Conservation (phyloP, 2,888 invertebrate genomes). For the Cheilosia variabilis region DNA sequence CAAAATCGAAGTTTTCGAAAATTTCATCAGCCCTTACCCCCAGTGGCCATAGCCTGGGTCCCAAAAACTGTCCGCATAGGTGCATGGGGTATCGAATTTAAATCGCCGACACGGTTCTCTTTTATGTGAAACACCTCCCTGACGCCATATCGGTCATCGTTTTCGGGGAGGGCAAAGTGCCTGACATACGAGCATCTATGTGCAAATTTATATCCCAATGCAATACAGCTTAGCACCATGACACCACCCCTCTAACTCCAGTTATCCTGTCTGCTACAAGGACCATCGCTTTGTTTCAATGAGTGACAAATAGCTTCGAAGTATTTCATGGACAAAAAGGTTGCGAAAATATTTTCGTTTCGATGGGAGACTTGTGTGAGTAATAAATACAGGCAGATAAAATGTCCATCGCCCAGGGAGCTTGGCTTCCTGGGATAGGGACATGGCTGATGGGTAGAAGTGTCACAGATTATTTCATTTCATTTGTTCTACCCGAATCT, state of each 20-base stretch:
- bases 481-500: conserved; percentile 43
- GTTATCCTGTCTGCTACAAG: conserved; percentile 37
- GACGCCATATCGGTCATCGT: conserved; percentile 61
- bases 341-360: conserved; percentile 67
- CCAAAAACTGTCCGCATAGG: background rate
- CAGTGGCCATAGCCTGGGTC: background rate
- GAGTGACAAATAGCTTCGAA: conserved; percentile 69
- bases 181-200: conserved; percentile 17
- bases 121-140: conserved; percentile 15
- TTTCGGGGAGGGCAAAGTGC: conserved; percentile 19
- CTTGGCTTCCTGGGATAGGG: background rate
- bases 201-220: conserved; percentile 56
- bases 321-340: conserved; percentile 66
- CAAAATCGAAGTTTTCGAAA: too few relatives aligned
- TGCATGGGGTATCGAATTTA: conserved; percentile 21
- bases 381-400: background rate
- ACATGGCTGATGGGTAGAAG: conserved; percentile 9
- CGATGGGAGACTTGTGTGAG: conserved; percentile 9
- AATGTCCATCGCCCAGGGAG: conserved; percentile 1
- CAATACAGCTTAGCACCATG: background rate
- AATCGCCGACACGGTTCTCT: conserved; percentile 6
- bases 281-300: conserved; percentile 56
- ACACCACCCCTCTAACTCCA: conserved; percentile 8
- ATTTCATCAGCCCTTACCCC: background rate
- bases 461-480: conserved; percentile 56